These are phyloP conservation scores for Seladonia tumulorum DNA, from an alignment of 2,888 invertebrate species.

Conservation along the genomic window DNA sequence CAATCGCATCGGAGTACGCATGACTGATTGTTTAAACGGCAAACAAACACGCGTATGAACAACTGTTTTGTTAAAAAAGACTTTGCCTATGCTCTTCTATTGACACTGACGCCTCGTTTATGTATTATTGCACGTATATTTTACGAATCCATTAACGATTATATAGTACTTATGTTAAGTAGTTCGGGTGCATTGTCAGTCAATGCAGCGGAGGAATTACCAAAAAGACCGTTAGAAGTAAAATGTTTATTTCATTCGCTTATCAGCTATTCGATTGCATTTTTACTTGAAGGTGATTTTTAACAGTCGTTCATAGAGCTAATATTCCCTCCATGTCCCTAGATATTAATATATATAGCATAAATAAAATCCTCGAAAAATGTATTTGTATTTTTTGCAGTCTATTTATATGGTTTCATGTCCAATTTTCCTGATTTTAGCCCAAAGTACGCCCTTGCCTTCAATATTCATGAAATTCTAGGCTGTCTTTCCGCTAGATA, in stretches of 20 bases:
- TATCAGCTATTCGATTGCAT: neutral
- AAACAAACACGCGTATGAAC: neutral
- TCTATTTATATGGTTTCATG: neutral
- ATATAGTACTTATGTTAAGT: neutral
- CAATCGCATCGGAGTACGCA: neutral
- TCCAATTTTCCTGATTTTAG: neutral
- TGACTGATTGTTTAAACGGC: neutral
- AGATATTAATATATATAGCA: neutral
- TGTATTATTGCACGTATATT: neutral
- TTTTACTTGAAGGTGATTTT: neutral
- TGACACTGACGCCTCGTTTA: neutral
- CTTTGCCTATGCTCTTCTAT: neutral
- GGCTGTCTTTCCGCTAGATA: neutral
- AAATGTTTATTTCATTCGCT: neutral
- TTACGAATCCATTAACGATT: neutral
- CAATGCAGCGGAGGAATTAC: neutral
- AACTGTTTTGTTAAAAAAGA: neutral
- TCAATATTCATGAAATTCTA: neutral
- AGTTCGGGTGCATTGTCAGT: no score
- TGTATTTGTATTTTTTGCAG: neutral
- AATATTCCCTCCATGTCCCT: constrained; percentile 25
- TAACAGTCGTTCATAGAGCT: constrained; percentile 10
- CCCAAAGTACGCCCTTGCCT: neutral
- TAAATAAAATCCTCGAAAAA: neutral
- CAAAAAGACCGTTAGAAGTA: neutral